Percentiles rank a stretch among this genome's conserved stretches.
These are phyloP conservation scores for Cydia pomonella DNA, from an alignment of 1,140 invertebrate species.

Conservation along the genomic window DNA sequence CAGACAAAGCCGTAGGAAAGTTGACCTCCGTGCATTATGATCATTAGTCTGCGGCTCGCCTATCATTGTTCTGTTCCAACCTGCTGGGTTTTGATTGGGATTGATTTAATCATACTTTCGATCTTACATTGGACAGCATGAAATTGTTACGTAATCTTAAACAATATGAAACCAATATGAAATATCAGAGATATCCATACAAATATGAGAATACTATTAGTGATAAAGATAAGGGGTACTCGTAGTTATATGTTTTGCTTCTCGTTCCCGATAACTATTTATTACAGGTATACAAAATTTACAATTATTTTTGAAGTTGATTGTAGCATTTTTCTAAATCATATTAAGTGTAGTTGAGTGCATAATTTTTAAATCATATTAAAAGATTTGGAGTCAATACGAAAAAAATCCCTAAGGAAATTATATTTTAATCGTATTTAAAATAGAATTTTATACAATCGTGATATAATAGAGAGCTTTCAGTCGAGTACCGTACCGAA, in stretches of 20 bases:
- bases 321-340: background rate
- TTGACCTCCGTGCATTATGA: conserved; percentile 18
- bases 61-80: conserved; percentile 11
- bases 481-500: too few relatives aligned
- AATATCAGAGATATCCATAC: background rate
- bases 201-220: background rate
- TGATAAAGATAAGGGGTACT: background rate
- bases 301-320: too few relatives aligned
- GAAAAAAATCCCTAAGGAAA: too few relatives aligned
- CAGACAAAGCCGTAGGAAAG: conserved; percentile 6
- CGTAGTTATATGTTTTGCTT: too few relatives aligned
- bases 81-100: conserved; percentile 15
- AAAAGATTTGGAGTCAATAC: too few relatives aligned
- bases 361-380: too few relatives aligned
- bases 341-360: too few relatives aligned
- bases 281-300: too few relatives aligned
- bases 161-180: background rate
- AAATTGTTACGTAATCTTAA: background rate
- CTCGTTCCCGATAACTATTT: too few relatives aligned
- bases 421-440: too few relatives aligned
- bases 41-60: conserved; percentile 16
- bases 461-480: too few relatives aligned
- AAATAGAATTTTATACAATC: too few relatives aligned
- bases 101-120: conserved; percentile 19
- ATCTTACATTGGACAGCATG: background rate